phyloP scores from a whole-genome alignment of 2,113 vertebrate genomes.

The Phocoena phocoena region DNA sequence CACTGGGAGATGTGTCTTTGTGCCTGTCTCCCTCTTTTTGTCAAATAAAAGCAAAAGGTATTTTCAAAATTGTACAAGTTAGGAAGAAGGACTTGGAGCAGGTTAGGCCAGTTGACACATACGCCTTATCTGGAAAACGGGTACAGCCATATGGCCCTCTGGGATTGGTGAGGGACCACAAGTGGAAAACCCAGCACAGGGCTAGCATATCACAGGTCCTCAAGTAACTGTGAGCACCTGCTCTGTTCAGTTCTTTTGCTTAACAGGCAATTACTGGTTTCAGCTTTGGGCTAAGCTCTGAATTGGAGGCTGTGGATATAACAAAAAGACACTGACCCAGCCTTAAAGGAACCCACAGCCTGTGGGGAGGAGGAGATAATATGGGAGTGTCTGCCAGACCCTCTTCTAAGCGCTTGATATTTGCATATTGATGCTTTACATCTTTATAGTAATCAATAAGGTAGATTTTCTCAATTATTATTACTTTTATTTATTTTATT shows the following conservation, averaged over 20 bases:
- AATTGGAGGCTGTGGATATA: not conserved
- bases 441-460: not conserved
- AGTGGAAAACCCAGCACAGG: not conserved
- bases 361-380: not conserved
- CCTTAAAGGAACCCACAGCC: not conserved
- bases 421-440: not conserved
- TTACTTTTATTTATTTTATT: too few species aligned
- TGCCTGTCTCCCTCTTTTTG: not conserved
- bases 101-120: not conserved
- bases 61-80: slow-evolving; percentile 2
- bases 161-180: not conserved
- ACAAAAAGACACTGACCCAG: not conserved
- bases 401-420: not conserved
- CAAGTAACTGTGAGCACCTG: not conserved
- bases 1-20: not conserved
- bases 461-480: not conserved
- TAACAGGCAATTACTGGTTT: not conserved
- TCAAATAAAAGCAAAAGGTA: slow-evolving; percentile 6
- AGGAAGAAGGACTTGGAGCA: not conserved
- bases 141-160: rapidly evolving
- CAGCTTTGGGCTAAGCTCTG: not conserved
- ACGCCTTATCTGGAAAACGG: not conserved
- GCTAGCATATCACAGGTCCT: not conserved
- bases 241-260: not conserved
- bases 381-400: not conserved